A percentile compares a stretch with the other conserved stretches of the same genome.
These are phyloP conservation scores for Pteromalus puparum DNA, from an alignment of 1,140 invertebrate species.

Conservation along the genomic window DNA sequence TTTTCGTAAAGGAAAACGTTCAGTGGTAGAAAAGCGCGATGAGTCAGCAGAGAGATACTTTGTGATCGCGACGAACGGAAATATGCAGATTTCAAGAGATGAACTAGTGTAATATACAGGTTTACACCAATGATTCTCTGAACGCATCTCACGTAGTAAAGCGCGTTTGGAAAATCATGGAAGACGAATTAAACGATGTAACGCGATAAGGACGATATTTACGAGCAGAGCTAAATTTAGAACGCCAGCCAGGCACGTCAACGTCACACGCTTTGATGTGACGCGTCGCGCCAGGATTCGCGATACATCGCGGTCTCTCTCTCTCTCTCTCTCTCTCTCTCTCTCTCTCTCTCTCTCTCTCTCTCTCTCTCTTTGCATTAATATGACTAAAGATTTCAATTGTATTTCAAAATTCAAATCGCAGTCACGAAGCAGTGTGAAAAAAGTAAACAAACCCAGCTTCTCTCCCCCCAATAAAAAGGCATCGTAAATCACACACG, in stretches of 20 bases:
- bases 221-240: slow-evolving; percentile 31
- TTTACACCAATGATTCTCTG: too few relatives aligned
- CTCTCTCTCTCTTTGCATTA: too few relatives aligned
- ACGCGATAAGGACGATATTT: slow-evolving; percentile 39
- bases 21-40: background rate
- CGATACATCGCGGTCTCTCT: too few relatives aligned
- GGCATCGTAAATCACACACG: background rate
- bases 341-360: too few relatives aligned
- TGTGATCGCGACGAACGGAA: background rate
- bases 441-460: background rate
- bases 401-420: background rate
- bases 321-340: too few relatives aligned
- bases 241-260: background rate
- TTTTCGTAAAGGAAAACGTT: background rate
- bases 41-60: background rate
- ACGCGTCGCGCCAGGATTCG: background rate
- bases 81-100: background rate
- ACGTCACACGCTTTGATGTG: slow-evolving; percentile 9
- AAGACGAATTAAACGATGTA: slow-evolving; percentile 27
- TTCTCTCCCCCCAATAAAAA: background rate
- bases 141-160: background rate
- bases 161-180: slow-evolving; percentile 23
- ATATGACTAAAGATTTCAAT: background rate
- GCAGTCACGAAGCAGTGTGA: too few relatives aligned
- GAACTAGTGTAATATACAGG: too few relatives aligned